A percentile compares a stretch with the other conserved stretches of the same genome.
Evolutionary conservation across 2,888 invertebrate genomes (phyloP).

Genomic region (Heliconius hortense): DNA sequence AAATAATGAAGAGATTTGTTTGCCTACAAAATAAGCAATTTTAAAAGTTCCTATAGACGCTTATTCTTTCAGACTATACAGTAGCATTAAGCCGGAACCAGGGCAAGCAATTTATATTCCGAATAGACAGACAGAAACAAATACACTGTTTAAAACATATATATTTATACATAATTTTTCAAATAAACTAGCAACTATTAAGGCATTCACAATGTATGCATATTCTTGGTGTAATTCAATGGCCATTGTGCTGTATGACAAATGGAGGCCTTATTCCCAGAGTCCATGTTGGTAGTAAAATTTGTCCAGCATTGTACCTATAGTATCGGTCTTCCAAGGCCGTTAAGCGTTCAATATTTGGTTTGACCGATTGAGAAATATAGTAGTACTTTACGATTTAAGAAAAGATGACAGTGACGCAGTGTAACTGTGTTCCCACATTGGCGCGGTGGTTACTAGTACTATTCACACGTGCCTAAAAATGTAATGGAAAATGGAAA

Average conservation of each 20-base stretch:
- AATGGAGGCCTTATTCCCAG: slow-evolving; percentile 68
- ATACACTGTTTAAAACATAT: neutral
- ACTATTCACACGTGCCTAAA: no score
- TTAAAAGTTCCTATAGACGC: no score
- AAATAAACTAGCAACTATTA: slow-evolving; percentile 27
- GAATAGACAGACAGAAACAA: neutral
- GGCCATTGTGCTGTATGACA: slow-evolving; percentile 68
- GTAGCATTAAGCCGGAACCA: no score
- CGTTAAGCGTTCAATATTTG: slow-evolving; percentile 37
- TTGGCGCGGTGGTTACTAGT: no score
- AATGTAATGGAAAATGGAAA: no score
- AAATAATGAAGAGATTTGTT: no score
- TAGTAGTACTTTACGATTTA: neutral
- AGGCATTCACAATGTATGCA: slow-evolving; percentile 45
- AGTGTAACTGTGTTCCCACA: no score
- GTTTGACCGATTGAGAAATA: slow-evolving; percentile 3
- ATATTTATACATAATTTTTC: slow-evolving; percentile 8
- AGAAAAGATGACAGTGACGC: no score
- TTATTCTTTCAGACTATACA: no score
- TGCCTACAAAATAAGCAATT: no score
- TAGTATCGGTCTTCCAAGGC: slow-evolving; percentile 34
- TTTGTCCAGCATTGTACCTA: slow-evolving; percentile 38
- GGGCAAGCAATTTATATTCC: no score
- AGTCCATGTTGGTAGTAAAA: slow-evolving; percentile 53
- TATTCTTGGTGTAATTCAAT: slow-evolving; percentile 61